Conservation (phyloP, 2,888 invertebrate genomes). For the Sinelater perroti region DNA sequence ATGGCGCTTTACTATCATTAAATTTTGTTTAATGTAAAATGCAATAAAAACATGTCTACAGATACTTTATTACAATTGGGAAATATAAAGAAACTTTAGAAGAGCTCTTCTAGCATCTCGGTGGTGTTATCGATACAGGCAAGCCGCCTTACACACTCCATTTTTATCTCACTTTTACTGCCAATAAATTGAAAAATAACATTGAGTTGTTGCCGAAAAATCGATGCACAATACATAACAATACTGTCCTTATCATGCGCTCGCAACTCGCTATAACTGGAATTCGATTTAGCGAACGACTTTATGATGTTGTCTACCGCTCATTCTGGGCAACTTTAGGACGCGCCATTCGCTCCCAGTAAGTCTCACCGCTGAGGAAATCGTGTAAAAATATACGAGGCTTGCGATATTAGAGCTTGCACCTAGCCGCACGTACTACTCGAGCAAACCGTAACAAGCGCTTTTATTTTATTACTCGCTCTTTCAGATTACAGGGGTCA, state of each 20-base stretch:
- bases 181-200: constrained; percentile 54
- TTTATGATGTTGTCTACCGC: constrained; percentile 44
- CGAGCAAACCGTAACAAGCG: constrained; percentile 23
- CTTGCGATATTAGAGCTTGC: background rate
- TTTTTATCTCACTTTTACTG: constrained; percentile 40
- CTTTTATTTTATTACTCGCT: constrained; percentile 34
- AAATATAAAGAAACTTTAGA: too few relatives aligned
- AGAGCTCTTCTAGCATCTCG: too few relatives aligned
- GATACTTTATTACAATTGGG: too few relatives aligned
- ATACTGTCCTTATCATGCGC: constrained; percentile 48
- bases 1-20: too few relatives aligned
- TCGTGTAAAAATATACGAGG: constrained; percentile 14
- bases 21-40: too few relatives aligned
- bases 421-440: constrained; percentile 9
- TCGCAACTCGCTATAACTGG: constrained; percentile 45
- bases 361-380: constrained; percentile 14
- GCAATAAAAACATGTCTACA: too few relatives aligned
- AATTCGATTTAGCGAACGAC: constrained; percentile 45
- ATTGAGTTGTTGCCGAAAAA: constrained; percentile 46
- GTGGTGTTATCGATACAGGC: constrained; percentile 37
- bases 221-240: constrained; percentile 46
- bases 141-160: constrained; percentile 23
- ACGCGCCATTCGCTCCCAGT: constrained; percentile 7
- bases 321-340: constrained; percentile 9
- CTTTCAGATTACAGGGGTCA: constrained; percentile 33